Conservation (phyloP, 2,797 vertebrate species). For the Acanthurus tractus region DNA sequence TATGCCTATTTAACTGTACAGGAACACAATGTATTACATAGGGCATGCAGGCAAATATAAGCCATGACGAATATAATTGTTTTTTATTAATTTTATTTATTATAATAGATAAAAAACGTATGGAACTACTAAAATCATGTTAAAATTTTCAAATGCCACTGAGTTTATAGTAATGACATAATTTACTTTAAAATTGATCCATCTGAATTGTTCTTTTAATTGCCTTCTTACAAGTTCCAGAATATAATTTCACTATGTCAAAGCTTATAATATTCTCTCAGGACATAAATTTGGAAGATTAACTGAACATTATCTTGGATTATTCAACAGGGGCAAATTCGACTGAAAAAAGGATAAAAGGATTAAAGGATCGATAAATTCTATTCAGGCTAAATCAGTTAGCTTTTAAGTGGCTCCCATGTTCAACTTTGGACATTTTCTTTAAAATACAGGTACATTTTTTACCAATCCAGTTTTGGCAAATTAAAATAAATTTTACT, state of each 20-base stretch:
- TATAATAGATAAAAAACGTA: too few relatives aligned
- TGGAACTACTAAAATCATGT: neutral
- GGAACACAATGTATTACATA: neutral
- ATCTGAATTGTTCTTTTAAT: neutral
- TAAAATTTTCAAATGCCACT: neutral
- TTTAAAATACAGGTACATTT: neutral
- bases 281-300: neutral
- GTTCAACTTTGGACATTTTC: neutral
- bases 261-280: too few relatives aligned
- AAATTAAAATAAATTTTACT: neutral
- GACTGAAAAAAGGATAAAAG: neutral
- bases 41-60: neutral
- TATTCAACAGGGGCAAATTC: neutral
- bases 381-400: neutral
- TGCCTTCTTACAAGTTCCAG: too few relatives aligned
- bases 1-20: neutral
- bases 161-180: neutral
- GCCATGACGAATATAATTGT: neutral
- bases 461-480: neutral
- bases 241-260: too few relatives aligned
- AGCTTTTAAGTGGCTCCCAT: neutral
- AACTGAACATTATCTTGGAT: neutral
- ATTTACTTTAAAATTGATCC: neutral
- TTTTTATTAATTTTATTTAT: neutral
- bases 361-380: neutral